phyloP scores from a whole-genome alignment of 2,113 vertebrate species.

The Delphinapterus leucas region DNA sequence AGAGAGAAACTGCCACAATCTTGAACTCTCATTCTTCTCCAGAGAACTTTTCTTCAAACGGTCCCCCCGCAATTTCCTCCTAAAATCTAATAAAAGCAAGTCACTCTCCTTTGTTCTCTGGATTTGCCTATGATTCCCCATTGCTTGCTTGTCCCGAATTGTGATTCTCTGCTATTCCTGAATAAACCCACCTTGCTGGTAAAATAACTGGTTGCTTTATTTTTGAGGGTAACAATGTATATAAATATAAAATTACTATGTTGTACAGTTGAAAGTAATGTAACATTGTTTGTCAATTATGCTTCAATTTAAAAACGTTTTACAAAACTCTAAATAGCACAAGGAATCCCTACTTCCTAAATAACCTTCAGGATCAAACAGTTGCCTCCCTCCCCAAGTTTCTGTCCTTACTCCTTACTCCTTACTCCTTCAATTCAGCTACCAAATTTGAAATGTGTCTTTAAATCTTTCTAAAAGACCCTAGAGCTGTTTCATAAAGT shows the following conservation, averaged over 20 bases:
- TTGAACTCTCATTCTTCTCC: neutral
- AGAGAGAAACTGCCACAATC: neutral
- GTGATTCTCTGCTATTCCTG: neutral
- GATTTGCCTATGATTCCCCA: neutral
- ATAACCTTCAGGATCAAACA: neutral
- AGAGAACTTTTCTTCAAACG: neutral
- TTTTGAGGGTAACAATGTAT: neutral
- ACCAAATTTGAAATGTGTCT: neutral
- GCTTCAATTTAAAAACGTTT: neutral
- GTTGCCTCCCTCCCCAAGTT: neutral
- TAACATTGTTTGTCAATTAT: neutral
- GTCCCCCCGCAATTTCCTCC: neutral
- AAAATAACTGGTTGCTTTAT: neutral
- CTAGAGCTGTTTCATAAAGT: neutral
- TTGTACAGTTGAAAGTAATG: neutral
- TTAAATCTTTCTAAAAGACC: slow-evolving; percentile 5
- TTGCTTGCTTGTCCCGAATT: neutral
- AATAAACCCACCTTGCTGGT: neutral
- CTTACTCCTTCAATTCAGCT: neutral
- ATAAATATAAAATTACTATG: neutral
- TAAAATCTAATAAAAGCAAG: neutral
- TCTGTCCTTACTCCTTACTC: neutral
- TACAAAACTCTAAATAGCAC: neutral
- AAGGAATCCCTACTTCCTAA: neutral
- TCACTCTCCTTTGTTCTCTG: neutral